These are phyloP conservation scores for Varanus komodoensis DNA, from an alignment of 2,113 vertebrate species.

Conservation along the genomic window DNA sequence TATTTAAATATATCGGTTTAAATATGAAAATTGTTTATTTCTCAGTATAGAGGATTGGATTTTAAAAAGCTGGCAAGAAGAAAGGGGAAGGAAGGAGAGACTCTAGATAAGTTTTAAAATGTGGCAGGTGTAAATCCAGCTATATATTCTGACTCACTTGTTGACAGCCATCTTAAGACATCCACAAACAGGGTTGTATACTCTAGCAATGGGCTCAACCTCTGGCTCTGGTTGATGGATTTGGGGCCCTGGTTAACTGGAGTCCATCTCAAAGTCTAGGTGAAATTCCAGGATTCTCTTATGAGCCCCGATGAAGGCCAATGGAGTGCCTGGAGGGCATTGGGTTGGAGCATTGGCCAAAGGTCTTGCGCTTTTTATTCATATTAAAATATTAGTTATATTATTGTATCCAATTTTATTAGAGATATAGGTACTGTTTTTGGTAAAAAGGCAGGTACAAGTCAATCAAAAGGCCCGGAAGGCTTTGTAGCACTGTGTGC, in stretches of 20 bases:
- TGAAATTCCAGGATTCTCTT: background rate
- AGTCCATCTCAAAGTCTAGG: background rate
- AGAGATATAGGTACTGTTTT: too few species aligned
- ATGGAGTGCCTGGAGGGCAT: background rate
- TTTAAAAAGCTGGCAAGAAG: background rate
- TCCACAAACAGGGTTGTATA: background rate
- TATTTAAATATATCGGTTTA: conserved; percentile 31
- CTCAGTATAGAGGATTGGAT: background rate
- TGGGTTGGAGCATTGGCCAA: too few species aligned
- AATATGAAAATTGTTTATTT: conserved; percentile 18
- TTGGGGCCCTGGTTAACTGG: background rate
- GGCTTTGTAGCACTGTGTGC: background rate
- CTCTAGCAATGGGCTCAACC: background rate
- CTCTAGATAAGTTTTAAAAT: conserved; percentile 1
- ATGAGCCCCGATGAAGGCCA: background rate
- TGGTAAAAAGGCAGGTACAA: too few species aligned
- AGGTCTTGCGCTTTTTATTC: too few species aligned
- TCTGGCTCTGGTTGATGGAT: background rate
- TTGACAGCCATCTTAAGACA: background rate
- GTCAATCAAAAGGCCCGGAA: too few species aligned
- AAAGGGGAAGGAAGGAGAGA: background rate
- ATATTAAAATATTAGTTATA: too few species aligned
- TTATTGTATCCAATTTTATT: too few species aligned
- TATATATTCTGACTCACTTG: background rate
- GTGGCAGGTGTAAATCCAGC: background rate